Base-by-base conservation (phyloP, 2,888 invertebrate species). In the Argyresthia goedartella region DNA sequence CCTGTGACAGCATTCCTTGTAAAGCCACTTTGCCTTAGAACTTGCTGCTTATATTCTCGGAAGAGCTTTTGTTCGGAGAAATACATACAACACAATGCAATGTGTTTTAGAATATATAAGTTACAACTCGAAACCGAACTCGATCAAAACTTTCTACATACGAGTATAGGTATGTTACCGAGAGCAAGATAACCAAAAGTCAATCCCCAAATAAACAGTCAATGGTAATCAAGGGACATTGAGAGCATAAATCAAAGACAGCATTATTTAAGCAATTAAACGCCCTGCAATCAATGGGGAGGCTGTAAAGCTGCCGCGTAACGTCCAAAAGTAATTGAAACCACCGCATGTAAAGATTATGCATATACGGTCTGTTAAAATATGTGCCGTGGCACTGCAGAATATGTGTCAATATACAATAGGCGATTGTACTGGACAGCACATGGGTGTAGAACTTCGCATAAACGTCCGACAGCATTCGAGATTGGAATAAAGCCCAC, bases 201-300 rank as follows among this genome's bases (percentile, higher is more conserved):
- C 6, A 25, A 25, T 25, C 25, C 25, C 25, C 25, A 25, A 25
- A 25, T 25, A 25, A 25, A 25, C 25, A 25, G 25, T 25, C 25
- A 25, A 25, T 25, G 3, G 25, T 25, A 25, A 25, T 25, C 25
- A n/a, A 39, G 39, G n/a, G 3, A 49, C 51, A 48, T 34, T 51
- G 53, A 54, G 55, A 57, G 15, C 57, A 61, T 68, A 67, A 67
- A 71, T 68, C 67, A 66, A 61, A 59, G 45, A 61, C 51, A 62
- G 67, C 67, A 71, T 69, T 68, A 72, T 69, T 69, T 65, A 62
- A 65, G 66, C 69, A 71, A 74, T 67, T 66, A 71, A 72, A 71
- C 68, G 67, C 68, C 67, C 66, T 65, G 43, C 68, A 63, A 63
- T 67, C 60, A 59, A 60, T 61, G 57, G 54, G 57, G 59, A 55